A percentile compares a stretch with the other conserved stretches of the same genome.
Evolutionary conservation across 2,113 vertebrate species (phyloP).

Genomic region (Morone saxatilis): DNA sequence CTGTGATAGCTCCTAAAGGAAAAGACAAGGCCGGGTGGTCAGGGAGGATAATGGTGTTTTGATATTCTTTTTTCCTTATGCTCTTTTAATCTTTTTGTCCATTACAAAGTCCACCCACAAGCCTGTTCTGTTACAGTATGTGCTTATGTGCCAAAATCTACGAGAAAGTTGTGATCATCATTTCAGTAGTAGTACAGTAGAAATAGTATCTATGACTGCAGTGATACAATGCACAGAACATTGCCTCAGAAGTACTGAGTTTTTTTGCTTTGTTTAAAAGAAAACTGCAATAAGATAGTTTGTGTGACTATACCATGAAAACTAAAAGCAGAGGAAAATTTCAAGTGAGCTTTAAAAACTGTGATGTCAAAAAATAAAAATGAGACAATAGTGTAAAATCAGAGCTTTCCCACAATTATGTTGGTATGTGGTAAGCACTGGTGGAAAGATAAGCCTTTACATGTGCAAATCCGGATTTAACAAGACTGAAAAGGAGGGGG

Average conservation of each 20-base stretch:
- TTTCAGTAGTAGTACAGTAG: not conserved
- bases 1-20: conserved; percentile 12
- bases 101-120: conserved; percentile 6
- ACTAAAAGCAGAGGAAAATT: not conserved
- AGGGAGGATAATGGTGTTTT: conserved; percentile 30
- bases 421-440: no score
- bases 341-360: not conserved
- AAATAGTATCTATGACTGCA: not conserved
- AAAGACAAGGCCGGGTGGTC: conserved; percentile 1
- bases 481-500: not conserved
- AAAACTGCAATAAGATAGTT: not conserved
- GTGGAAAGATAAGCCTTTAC: no score
- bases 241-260: not conserved
- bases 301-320: not conserved
- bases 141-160: not conserved
- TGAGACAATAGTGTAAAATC: not conserved
- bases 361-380: not conserved
- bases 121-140: not conserved
- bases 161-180: not conserved
- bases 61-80: conserved; percentile 28
- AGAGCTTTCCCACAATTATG: not conserved
- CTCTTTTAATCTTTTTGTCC: conserved; percentile 30
- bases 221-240: not conserved
- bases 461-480: not conserved
- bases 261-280: not conserved